Evolutionary conservation across 1,140 invertebrate genomes (phyloP).

Genomic region (Acromyrmex echinatior): DNA sequence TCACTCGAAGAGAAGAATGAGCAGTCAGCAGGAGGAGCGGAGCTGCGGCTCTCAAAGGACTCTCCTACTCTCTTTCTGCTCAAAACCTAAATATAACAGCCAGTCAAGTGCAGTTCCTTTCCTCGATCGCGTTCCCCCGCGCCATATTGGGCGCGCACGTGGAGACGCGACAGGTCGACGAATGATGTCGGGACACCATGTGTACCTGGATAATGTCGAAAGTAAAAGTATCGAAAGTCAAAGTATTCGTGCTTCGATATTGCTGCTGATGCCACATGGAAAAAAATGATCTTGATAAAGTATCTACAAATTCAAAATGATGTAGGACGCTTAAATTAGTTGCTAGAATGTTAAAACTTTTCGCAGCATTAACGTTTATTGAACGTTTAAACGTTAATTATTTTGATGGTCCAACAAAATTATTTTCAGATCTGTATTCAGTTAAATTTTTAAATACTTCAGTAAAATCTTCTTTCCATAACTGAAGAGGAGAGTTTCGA

Average conservation of each 20-base stretch:
- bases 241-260: conserved; percentile 20
- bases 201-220: conserved; percentile 48
- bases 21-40: neutral
- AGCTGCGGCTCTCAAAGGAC: conserved; percentile 41
- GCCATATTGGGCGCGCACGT: conserved; percentile 53
- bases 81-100: conserved; percentile 70
- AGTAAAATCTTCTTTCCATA: no score
- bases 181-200: conserved; percentile 1
- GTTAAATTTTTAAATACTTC: no score
- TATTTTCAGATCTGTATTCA: no score
- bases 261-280: neutral
- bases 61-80: conserved; percentile 21
- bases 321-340: no score
- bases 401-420: no score
- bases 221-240: conserved; percentile 52
- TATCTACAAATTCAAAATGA: no score
- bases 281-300: no score
- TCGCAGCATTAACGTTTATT: no score
- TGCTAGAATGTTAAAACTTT: no score
- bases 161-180: conserved; percentile 46
- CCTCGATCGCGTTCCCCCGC: conserved; percentile 44
- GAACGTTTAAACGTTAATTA: no score
- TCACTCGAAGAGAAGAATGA: conserved; percentile 19
- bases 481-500: neutral
- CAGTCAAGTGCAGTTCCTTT: conserved; percentile 65